phyloP scores from a whole-genome alignment of 2,888 invertebrate genomes.

The Drosophila nr. medialis region DNA sequence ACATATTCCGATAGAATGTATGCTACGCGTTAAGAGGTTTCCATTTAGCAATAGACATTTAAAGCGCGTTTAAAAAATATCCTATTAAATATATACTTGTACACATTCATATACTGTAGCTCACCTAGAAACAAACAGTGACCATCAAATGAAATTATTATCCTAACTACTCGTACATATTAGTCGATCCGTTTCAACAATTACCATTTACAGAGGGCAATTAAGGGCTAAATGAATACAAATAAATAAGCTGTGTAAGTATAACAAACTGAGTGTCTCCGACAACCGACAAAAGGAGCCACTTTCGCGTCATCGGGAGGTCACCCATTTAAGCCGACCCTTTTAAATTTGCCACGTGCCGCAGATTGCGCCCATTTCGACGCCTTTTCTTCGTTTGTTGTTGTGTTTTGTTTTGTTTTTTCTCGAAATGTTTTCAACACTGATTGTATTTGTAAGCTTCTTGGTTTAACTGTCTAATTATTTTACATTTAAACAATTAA shows the following conservation, averaged over 20 bases:
- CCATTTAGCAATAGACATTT: conserved; percentile 80
- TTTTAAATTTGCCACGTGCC: conserved; percentile 58
- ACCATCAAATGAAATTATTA: conserved; percentile 59
- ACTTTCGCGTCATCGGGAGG: conserved; percentile 16
- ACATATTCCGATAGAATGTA: conserved; percentile 64
- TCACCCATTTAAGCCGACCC: conserved; percentile 53
- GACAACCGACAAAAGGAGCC: conserved; percentile 9
- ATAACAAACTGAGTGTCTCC: conserved; percentile 32
- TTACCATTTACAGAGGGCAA: conserved; percentile 60
- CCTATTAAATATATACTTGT: conserved; percentile 43
- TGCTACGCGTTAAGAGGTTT: conserved; percentile 55
- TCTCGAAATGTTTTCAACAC: conserved; percentile 81
- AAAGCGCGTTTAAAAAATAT: conserved; percentile 76
- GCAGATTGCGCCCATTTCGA: conserved; percentile 56
- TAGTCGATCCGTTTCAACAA: conserved; percentile 55
- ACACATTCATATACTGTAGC: conserved; percentile 38
- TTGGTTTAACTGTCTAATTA: conserved; percentile 83
- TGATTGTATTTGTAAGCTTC: conserved; percentile 84
- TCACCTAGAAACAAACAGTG: conserved; percentile 30
- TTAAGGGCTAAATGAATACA: conserved; percentile 60
- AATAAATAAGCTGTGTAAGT: conserved; percentile 63
- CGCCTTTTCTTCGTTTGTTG: conserved; percentile 33
- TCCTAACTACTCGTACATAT: conserved; percentile 65
- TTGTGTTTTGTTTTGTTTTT: conserved; percentile 39
- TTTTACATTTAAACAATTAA: conserved; percentile 81